Evolutionary conservation across 2,888 invertebrate genomes (phyloP).

Genomic region (Ephialtes manifestator): DNA sequence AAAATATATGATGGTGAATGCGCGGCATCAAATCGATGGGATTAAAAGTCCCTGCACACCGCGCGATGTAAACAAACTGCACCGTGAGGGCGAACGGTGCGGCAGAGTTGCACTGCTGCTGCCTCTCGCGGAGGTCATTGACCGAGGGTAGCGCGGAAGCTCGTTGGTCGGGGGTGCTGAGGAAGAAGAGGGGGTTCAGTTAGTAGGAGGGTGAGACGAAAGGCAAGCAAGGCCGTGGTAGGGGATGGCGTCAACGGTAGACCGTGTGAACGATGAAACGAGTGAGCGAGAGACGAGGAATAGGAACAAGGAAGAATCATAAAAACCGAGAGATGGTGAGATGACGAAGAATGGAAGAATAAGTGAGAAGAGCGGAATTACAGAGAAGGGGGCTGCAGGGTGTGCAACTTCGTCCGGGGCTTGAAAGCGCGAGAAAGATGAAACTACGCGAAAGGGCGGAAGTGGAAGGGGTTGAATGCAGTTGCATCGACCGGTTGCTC

Average conservation of each 20-base stretch:
- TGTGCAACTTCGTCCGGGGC: conserved; percentile 34
- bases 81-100: conserved; percentile 47
- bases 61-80: conserved; percentile 73
- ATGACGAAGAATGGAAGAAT: conserved; percentile 35
- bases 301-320: conserved; percentile 27
- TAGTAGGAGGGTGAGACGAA: conserved; percentile 25
- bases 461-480: conserved; percentile 81
- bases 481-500: conserved; percentile 81
- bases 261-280: conserved; percentile 47
- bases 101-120: conserved; percentile 68
- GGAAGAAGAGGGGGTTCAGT: conserved; percentile 60
- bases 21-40: conserved; percentile 63
- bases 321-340: conserved; percentile 7
- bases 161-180: conserved; percentile 70
- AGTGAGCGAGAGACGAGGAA: conserved; percentile 32
- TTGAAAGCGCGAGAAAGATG: conserved; percentile 42
- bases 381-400: conserved; percentile 14
- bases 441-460: conserved; percentile 21
- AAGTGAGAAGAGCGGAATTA: conserved; percentile 26
- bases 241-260: conserved; percentile 57
- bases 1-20: conserved; percentile 27
- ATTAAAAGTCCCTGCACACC: conserved; percentile 65
- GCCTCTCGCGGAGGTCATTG: conserved; percentile 83
- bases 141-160: conserved; percentile 80
- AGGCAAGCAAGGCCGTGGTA: conserved; percentile 43